phyloP scores from a whole-genome alignment of 2,113 vertebrate species.

The Lagopus muta region DNA sequence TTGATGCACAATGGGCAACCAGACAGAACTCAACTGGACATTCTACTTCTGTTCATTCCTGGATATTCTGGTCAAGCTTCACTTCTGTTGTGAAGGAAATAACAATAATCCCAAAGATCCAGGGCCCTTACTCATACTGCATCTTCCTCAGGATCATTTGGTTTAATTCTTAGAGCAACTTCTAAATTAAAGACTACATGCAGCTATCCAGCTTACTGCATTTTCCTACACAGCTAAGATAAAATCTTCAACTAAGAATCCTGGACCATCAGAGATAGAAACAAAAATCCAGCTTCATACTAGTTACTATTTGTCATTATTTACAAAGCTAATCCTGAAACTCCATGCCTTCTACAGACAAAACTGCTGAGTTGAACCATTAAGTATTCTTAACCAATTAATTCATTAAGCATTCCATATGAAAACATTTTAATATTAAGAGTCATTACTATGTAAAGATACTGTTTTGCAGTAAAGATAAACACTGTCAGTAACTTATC shows the following conservation, averaged over 20 bases:
- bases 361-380: background rate
- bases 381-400: background rate
- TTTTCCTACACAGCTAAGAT: background rate
- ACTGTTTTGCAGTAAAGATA: background rate
- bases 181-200: background rate
- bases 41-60: slow-evolving; percentile 69
- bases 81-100: slow-evolving; percentile 75
- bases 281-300: background rate
- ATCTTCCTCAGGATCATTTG: slow-evolving; percentile 60
- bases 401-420: background rate
- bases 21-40: slow-evolving; percentile 68
- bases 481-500: background rate
- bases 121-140: slow-evolving; percentile 30
- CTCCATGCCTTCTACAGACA: background rate
- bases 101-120: slow-evolving; percentile 72
- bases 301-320: background rate
- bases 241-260: background rate
- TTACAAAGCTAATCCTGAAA: slow-evolving; percentile 4
- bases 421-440: background rate
- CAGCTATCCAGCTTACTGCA: background rate
- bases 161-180: slow-evolving; percentile 22
- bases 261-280: background rate
- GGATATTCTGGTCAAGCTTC: slow-evolving; percentile 68
- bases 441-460: background rate
- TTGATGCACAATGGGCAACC: slow-evolving; percentile 60